Evolutionary conservation across 2,888 invertebrate genomes (phyloP), one percentile per base, ranked within the genome.

Genomic region (Ochlodes sylvanus): DNA sequence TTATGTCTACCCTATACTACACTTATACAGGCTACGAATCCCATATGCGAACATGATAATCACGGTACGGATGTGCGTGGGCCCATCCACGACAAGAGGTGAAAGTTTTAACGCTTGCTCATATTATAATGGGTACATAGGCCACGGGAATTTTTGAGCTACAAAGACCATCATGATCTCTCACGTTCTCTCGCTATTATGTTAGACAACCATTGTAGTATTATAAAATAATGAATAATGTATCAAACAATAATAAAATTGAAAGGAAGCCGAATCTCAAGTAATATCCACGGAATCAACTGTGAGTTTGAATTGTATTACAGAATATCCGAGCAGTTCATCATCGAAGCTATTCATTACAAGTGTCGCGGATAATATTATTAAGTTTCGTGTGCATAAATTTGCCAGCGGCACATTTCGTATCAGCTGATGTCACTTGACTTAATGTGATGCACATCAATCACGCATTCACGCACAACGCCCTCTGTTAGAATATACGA

Each of bases 401-500:
- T 62, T 63, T 57, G 41, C 55, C 56, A 61, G 34, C 67, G 61
- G 67, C 47, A 42, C 42, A 61, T 56, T 61, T 67, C 67, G 68
- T 67, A 69, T 64, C 54, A 70, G 63, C 64, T 62, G 44, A 64
- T 64, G 62, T 52, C 68, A 63, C 68, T 47, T 38, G 52, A 47
- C 32, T 54, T 67, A 42, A 47, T 67, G 58, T 32, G 63, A 61
- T 63, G 64, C 38, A 62, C 70, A 72, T 72, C 69, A 63, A 71
- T 71, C 70, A 69, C 15, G n/a, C 41, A 32, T 27, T 71, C 70
- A 69, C 38, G 41, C 82, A 84, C 80, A 83, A 68, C 58, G 12
- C 42, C 32, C 54, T 84, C 83, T 80, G 82, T 80, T 80, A 83
- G 80, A 80, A 77, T 77, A 76, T 73, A 74, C 76, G 72, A n/a